Evolutionary conservation across 1,140 invertebrate genomes (phyloP).

Genomic region (Homarus americanus): DNA sequence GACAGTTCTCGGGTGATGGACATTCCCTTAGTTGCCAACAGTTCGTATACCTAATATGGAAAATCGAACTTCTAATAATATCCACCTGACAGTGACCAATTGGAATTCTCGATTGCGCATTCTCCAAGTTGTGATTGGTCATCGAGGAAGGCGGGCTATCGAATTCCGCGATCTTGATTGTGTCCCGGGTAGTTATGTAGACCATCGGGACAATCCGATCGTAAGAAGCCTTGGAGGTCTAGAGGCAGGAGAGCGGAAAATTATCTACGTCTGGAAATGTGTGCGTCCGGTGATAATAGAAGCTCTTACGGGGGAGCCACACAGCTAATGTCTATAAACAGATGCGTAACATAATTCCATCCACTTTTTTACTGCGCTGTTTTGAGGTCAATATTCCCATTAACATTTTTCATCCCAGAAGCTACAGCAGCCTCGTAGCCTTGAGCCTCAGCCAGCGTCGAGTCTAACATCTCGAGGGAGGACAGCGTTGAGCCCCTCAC

Average conservation of each 20-base stretch:
- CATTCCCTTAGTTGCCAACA: not conserved
- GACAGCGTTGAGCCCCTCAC: no score
- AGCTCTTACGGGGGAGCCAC: not conserved
- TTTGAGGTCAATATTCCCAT: conserved; percentile 4
- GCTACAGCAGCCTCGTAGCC: not conserved
- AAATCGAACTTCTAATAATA: not conserved
- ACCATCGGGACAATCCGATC: conserved; percentile 13
- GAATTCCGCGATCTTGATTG: not conserved
- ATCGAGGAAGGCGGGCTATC: not conserved
- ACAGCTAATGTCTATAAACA: not conserved
- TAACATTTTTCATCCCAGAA: not conserved
- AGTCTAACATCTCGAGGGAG: no score
- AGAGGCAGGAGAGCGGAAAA: conserved; percentile 11
- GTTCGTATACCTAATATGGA: not conserved
- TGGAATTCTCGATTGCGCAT: not conserved
- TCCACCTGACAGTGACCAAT: not conserved
- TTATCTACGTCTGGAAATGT: not conserved
- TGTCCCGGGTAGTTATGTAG: not conserved
- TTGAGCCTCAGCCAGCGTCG: not conserved
- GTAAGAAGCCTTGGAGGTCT: not conserved
- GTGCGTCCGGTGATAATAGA: not conserved
- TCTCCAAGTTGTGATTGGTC: conserved; percentile 1
- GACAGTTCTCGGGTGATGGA: no score
- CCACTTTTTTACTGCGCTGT: not conserved
- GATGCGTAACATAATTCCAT: not conserved